Percentiles rank a stretch among this genome's conserved stretches.
Conservation (phyloP, 2,888 invertebrate genomes). For the Drosophila subsilvestris region DNA sequence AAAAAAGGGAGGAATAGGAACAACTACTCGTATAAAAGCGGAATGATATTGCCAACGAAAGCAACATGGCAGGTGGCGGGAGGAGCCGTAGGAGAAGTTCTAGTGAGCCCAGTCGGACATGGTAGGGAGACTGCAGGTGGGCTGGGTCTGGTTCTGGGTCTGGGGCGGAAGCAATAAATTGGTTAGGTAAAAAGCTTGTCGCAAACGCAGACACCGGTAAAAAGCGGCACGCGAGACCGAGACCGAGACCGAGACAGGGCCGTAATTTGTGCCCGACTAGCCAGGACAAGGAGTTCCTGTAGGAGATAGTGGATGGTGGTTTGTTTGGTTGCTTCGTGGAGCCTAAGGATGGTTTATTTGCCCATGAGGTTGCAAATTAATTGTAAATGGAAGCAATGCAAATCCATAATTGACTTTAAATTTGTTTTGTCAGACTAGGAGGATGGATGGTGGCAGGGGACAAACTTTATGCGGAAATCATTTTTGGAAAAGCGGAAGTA, state of each 20-base stretch:
- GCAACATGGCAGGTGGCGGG: neutral
- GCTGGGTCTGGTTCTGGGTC: constrained; percentile 7
- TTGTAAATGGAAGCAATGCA: constrained; percentile 40
- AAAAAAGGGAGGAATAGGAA: constrained; percentile 10
- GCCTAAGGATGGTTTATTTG: constrained; percentile 44
- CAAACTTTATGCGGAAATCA: neutral
- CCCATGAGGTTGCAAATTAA: constrained; percentile 60
- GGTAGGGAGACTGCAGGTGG: constrained; percentile 13
- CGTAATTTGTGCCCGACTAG: constrained; percentile 51
- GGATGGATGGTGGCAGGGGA: constrained; percentile 7
- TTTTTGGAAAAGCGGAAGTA: neutral
- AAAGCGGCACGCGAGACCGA: constrained; percentile 52
- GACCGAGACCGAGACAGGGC: constrained; percentile 53
- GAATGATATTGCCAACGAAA: constrained; percentile 24
- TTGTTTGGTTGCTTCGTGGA: constrained; percentile 18
- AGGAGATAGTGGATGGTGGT: constrained; percentile 8
- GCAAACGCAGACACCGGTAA: constrained; percentile 63
- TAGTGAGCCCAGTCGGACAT: constrained; percentile 20
- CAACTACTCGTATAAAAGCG: constrained; percentile 35
- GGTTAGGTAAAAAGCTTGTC: constrained; percentile 77
- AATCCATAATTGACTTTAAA: constrained; percentile 42
- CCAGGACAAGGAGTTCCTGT: constrained; percentile 2
- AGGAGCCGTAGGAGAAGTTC: constrained; percentile 11
- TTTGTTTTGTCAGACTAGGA: constrained; percentile 22
- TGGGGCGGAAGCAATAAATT: constrained; percentile 74